Conservation (phyloP, 2,888 invertebrate species). For the Thumatha senex region DNA sequence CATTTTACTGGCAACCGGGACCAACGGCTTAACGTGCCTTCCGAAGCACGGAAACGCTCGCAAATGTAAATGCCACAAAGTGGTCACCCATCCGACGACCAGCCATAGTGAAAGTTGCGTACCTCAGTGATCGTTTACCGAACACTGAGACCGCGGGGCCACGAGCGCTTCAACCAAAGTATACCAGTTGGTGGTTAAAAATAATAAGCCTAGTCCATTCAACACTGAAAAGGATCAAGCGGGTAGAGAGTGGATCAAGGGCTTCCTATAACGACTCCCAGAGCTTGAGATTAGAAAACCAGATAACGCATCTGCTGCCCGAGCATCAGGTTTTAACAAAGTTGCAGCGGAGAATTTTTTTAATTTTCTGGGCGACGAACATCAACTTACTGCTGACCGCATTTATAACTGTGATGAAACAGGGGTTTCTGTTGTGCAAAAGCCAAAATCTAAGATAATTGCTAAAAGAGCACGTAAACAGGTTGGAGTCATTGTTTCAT, state of each 20-base stretch:
- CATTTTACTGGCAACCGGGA: no score
- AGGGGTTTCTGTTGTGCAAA: constrained; percentile 2
- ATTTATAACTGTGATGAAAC: constrained; percentile 5
- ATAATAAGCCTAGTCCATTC: constrained; percentile 37
- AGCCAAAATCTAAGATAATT: constrained; percentile 1
- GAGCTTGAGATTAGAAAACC: constrained; percentile 23
- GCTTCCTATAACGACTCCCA: constrained; percentile 35
- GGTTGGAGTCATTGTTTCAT: constrained; percentile 16
- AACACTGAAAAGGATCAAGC: constrained; percentile 20
- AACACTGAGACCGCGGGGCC: no score
- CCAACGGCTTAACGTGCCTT: no score
- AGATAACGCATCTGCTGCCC: constrained; percentile 29
- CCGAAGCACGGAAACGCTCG: no score
- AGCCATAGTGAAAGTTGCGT: no score
- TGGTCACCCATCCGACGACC: no score
- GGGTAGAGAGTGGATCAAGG: constrained; percentile 18
- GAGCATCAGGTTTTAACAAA: constrained; percentile 47
- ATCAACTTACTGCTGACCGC: constrained; percentile 16
- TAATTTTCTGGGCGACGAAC: constrained; percentile 26
- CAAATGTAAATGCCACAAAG: no score
- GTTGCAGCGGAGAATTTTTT: constrained; percentile 30
- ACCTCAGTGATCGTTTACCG: no score
- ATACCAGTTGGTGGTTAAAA: constrained; percentile 19
- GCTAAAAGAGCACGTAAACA: constrained; percentile 4
- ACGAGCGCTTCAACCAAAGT: no score